phyloP scores from a whole-genome alignment of 2,113 vertebrate genomes.

The Menura novaehollandiae region DNA sequence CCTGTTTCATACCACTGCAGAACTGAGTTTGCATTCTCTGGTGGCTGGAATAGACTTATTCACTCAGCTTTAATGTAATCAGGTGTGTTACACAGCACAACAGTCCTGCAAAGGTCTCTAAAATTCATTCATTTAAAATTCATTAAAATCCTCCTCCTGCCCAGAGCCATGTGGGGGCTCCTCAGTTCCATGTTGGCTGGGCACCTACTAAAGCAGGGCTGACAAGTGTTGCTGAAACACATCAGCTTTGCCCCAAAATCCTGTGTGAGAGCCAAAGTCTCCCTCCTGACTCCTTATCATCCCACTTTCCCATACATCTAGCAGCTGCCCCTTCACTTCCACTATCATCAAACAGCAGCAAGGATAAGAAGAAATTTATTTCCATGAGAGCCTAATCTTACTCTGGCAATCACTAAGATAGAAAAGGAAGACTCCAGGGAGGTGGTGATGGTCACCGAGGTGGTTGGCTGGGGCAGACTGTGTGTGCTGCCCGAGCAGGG shows the following conservation, averaged over 20 bases:
- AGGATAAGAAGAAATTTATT: neutral
- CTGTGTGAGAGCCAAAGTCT: neutral
- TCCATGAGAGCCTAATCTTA: neutral
- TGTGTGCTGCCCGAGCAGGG: neutral
- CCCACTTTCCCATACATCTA: neutral
- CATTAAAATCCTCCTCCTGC: neutral
- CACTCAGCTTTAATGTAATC: neutral
- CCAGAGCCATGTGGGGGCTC: neutral
- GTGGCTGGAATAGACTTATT: neutral
- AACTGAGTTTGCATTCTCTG: neutral
- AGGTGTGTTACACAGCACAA: neutral
- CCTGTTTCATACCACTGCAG: neutral
- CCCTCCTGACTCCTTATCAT: neutral
- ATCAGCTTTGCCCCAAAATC: neutral
- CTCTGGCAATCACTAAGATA: neutral
- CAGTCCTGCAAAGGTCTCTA: neutral
- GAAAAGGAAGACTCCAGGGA: neutral
- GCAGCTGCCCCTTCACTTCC: neutral
- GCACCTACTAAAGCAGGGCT: neutral
- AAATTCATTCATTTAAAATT: neutral
- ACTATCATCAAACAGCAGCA: neutral
- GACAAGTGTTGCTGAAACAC: neutral
- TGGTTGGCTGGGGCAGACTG: neutral
- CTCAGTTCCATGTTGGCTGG: accelerated
- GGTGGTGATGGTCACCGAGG: accelerated